Base-by-base conservation (phyloP, 2,888 invertebrate genomes). In the Athalia cordata region DNA sequence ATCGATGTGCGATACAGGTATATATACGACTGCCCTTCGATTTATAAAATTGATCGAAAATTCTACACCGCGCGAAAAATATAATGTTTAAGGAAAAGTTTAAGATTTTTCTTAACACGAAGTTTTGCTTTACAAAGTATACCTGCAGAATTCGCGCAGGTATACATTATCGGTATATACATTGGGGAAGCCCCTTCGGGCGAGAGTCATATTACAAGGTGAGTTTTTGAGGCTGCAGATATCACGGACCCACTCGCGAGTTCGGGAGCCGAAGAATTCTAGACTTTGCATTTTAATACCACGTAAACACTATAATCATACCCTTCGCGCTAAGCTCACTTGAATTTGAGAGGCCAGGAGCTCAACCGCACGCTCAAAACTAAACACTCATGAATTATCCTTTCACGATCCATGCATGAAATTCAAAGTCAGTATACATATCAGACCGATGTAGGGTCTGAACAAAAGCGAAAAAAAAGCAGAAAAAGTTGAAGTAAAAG, bases 241-340 rank as follows among this genome's bases (percentile, higher is more conserved):
- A 29, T 29, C 29, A 29, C 55, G 29, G 52, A 43, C 29, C 68
- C 52, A 50, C 55, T 52, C 55, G n/a, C 5, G 68, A 15, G 43
- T 29, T 43, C 65, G 45, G 77, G 59, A 66, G 68, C 55, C 47
- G 8, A 68, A 59, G 68, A 50, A 66, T 59, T 47, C 43, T 11
- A 45, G 43, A 57, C 67, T 77, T 77, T 67, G 59, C 68, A 77
- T 77, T 77, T 77, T 77, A 77, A 77, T 77, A 77, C 43, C 67
- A 15, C 57, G 59, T 72, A 72, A 77, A 43, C 9, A 77, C 77
- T 59, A 59, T 72, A 72, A 72, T 72, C 72, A 59, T 52, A 47
- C 8, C n/a, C 59, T 52, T 59, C 43, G 43, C 50, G 57, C 29
- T 70, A 55, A 67, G 67, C 15, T 52, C 57, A 55, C 45, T 72